Evolutionary conservation across 2,797 vertebrate species (phyloP), one percentile per base, ranked within the genome.

Genomic region (Hafferia zeledoni): DNA sequence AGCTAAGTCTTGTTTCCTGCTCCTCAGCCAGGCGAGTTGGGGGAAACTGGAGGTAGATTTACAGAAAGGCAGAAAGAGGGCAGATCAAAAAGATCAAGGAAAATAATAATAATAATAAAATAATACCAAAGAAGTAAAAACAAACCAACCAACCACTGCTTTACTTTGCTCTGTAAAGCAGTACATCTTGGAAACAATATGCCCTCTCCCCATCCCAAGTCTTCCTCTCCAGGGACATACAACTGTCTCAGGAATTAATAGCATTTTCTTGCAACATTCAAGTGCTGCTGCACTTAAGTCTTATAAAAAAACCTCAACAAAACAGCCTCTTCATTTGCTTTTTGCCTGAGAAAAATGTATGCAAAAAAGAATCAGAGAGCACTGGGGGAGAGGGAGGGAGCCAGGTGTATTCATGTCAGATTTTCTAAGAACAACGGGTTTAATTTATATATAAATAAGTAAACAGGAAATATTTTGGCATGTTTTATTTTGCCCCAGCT

Each of bases 391-490:
- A 6, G 10, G 6, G 59, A 27, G 13, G 6, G 12, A 22, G 37
- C 67, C 35, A 56, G 41, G 37, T 69, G 22, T 43, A 59, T 81
- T 92, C 82, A 77, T 41, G 55, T 87, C 44, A 71, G 63, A 81
- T 92, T 93, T 96, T 83, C 72, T 39, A 87, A 64, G 72, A 85
- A 96, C 89, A 97, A 97, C 96, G 82, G 61, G 71, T 82, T 86
- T 87, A 83, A 87, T 94, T 94, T 55, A 65, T 44, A 91, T 37
- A 78, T 64, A 92, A 82, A 92, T 94, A 96, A 90, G 72, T 60
- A 65, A 47, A 61, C 7, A 8, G 88, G 87, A 67, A 96, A 89
- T 43, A 74, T 87, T 37, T 89, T 5, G 1, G 53, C 87, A 78
- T 64, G 61, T 39, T 95, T 91, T 35, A 35, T 91, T 95, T 95